Base-by-base conservation (phyloP, 2,113 vertebrate genomes). In the Tauraco erythrolophus region DNA sequence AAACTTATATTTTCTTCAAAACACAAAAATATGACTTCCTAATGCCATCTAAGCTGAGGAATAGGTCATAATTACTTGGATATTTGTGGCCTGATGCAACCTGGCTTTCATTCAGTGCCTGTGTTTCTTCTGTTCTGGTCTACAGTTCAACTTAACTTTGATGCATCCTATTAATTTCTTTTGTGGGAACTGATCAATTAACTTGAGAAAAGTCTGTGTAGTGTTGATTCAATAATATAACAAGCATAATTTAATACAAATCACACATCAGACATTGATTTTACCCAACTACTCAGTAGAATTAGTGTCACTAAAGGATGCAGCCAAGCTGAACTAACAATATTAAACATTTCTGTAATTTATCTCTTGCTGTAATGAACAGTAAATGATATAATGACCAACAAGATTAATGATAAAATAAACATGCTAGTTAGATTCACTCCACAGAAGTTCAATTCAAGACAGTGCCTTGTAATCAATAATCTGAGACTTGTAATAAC, bases 171-270 rank as follows among this genome's bases (percentile, higher is more conserved):
- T 97, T 98, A 97, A 98, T 98, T 98, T 97, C 48, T 97, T 98
- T 96, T 95, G 89, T 90, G 98, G 92, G 77, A 98, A 78, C 96
- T 96, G 96, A 98, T 98, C 97, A 98, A 98, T 98, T 98, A 98
- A 97, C 96, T 98, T 84, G 78, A 98, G 96, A 98, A 98, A 98
- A 98, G 79, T 97, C 81, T 95, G 88, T 94, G 89, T 81, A 96
- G 83, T 97, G 96, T 97, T 97, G 96, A 97, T 98, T 98, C 94
- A 97, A 96, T 98, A 96, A 97, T 88, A 96, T 95, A 98, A 98
- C 95, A 98, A 98, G 97, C 53, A 43, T 98, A 98, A 98, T 98
- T 98, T 98, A 98, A 98, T 98, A 97, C 72, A 98, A 98, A 98
- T 97, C 46, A 43, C 50, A 19, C 94, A 98, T 97, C 96, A 98